Conservation (phyloP, 2,888 invertebrate genomes). For the Resseliella maxima region DNA sequence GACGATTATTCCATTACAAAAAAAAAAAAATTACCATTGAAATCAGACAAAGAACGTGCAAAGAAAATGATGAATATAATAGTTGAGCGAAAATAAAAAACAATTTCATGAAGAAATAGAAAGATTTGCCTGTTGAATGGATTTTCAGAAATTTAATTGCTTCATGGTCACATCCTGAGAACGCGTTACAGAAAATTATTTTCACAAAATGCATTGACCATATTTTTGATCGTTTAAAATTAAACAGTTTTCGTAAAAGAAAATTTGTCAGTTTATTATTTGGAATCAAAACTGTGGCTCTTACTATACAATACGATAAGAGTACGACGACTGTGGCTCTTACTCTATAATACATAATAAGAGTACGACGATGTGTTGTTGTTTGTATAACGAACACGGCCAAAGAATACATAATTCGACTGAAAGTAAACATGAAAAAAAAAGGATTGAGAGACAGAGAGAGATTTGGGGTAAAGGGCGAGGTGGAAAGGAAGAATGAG, state of each 20-base stretch:
- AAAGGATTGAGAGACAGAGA: too few species aligned
- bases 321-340: not conserved
- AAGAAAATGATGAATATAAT: not conserved
- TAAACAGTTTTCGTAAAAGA: not conserved
- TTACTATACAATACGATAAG: not conserved
- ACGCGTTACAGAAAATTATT: not conserved
- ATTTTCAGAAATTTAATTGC: not conserved
- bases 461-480: too few species aligned
- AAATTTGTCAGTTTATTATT: too few species aligned
- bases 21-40: not conserved
- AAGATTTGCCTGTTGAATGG: not conserved
- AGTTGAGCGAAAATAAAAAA: too few species aligned
- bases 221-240: not conserved
- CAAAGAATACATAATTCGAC: conserved; percentile 47
- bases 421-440: conserved; percentile 3
- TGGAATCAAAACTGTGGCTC: not conserved
- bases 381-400: conserved; percentile 1
- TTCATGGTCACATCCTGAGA: not conserved
- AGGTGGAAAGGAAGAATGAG: not conserved
- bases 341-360: not conserved
- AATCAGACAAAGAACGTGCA: not conserved
- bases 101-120: too few species aligned
- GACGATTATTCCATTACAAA: conserved; percentile 18
- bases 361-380: not conserved
- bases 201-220: not conserved